Percentiles rank a stretch among this genome's conserved stretches.
phyloP scores from a whole-genome alignment of 2,888 invertebrate species.

The Meiosimyza decipiens region DNA sequence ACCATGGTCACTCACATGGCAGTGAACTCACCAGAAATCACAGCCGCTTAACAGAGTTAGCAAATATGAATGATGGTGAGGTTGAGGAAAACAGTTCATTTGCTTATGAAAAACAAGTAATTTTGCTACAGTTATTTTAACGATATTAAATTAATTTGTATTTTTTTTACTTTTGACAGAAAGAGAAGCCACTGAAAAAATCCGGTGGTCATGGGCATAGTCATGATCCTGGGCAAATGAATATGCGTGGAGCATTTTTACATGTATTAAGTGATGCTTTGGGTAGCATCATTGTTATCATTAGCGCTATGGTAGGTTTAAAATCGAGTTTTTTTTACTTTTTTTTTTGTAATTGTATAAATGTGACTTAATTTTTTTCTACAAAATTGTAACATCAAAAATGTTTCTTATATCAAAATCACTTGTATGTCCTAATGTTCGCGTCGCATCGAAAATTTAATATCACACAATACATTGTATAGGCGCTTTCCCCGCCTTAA shows the following conservation, averaged over 20 bases:
- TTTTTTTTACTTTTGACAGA: constrained; percentile 40
- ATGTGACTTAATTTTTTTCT: too few species aligned
- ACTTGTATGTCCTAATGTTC: too few species aligned
- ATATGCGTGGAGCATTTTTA: constrained; percentile 99
- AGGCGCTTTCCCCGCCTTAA: too few species aligned
- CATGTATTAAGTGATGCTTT: constrained; percentile 97
- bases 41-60: constrained; percentile 64
- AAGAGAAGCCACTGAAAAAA: constrained; percentile 62
- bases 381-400: too few species aligned
- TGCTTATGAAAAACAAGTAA: constrained; percentile 63
- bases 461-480: too few species aligned
- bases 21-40: constrained; percentile 65
- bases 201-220: constrained; percentile 69
- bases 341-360: constrained; percentile 69
- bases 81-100: constrained; percentile 70
- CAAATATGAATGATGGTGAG: constrained; percentile 77
- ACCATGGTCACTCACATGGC: constrained; percentile 70
- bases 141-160: not conserved
- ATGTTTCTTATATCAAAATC: too few species aligned
- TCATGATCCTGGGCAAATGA: constrained; percentile 85
- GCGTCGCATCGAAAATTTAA: too few species aligned
- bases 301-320: constrained; percentile 73
- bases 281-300: constrained; percentile 81
- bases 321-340: constrained; percentile 73
- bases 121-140: not conserved